Conservation (phyloP, 2,888 invertebrate species). For the Dryadula phaetusa region DNA sequence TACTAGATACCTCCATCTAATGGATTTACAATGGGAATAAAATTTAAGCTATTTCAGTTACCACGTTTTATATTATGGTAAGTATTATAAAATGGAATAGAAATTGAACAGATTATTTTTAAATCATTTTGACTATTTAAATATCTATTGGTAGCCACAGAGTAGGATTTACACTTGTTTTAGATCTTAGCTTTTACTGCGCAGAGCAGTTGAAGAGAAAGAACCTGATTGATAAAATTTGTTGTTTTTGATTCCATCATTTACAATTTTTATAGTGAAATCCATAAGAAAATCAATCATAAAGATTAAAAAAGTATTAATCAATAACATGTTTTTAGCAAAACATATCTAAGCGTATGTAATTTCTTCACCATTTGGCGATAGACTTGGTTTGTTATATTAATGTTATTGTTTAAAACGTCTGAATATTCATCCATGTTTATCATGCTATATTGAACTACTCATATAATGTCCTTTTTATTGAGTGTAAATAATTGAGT, state of each 20-base stretch:
- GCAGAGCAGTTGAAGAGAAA: too few relatives aligned
- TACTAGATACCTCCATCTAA: slow-evolving; percentile 46
- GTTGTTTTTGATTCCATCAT: neutral
- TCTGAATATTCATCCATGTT: slow-evolving; percentile 18
- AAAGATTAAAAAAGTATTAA: neutral
- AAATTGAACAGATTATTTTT: neutral
- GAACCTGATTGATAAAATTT: too few relatives aligned
- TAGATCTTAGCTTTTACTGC: too few relatives aligned
- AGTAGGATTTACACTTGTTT: too few relatives aligned
- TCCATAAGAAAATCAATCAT: neutral
- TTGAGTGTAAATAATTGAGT: slow-evolving; percentile 84
- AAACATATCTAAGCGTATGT: neutral
- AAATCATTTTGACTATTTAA: too few relatives aligned
- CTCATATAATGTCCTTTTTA: slow-evolving; percentile 82
- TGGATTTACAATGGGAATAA: slow-evolving; percentile 50
- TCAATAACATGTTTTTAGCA: neutral
- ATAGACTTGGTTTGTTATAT: neutral
- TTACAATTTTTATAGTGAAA: neutral
- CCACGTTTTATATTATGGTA: slow-evolving; percentile 26
- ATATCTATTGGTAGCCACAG: too few relatives aligned
- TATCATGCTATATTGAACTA: slow-evolving; percentile 76
- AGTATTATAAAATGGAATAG: neutral
- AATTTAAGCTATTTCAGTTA: slow-evolving; percentile 37
- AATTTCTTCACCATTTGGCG: neutral
- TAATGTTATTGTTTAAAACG: slow-evolving; percentile 4